phyloP scores from a whole-genome alignment of 53 echinoderm and acorn worm species.

The Echinometra lucunter region DNA sequence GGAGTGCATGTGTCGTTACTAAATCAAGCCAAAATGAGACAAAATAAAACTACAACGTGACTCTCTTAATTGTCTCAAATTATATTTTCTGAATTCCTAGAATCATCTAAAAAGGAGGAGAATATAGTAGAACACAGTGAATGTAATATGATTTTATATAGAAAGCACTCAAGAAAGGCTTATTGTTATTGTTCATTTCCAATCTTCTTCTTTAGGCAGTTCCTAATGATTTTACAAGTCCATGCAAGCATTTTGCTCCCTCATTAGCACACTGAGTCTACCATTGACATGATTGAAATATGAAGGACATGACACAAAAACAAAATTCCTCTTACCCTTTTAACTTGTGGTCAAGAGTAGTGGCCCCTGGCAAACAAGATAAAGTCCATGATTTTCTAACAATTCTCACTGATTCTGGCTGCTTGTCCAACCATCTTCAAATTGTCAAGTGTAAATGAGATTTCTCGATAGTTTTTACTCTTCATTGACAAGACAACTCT shows the following conservation, averaged over 20 bases:
- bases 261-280: background rate
- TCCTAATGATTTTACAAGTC: background rate
- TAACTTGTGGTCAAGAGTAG: background rate
- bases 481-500: background rate
- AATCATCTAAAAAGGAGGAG: too few relatives aligned
- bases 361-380: background rate
- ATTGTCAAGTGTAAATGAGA: conserved; percentile 42
- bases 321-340: background rate
- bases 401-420: background rate
- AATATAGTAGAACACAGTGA: too few relatives aligned
- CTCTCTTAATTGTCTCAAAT: too few relatives aligned
- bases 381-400: background rate
- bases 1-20: too few relatives aligned
- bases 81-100: too few relatives aligned
- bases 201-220: too few relatives aligned
- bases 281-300: background rate
- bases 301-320: background rate
- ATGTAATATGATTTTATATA: too few relatives aligned
- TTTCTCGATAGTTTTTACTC: background rate
- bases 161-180: too few relatives aligned
- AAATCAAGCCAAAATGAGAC: too few relatives aligned
- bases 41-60: too few relatives aligned
- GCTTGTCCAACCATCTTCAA: background rate
- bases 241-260: background rate
- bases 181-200: too few relatives aligned